These are phyloP conservation scores for Spilarctia lutea DNA, from an alignment of 2,888 invertebrate genomes.

Conservation along the genomic window DNA sequence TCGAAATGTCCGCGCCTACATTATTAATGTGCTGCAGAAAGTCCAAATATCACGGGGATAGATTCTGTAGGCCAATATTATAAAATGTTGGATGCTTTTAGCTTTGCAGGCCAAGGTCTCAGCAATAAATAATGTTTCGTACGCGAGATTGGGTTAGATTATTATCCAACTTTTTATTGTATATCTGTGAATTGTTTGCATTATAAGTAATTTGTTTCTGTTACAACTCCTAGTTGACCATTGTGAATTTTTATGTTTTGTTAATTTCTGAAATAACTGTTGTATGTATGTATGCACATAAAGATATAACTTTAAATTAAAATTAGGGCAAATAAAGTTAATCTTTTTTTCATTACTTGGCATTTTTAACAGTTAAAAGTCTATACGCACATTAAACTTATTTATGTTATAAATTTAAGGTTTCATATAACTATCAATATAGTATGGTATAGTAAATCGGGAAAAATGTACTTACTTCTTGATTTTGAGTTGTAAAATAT, in stretches of 20 bases:
- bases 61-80: constrained; percentile 17
- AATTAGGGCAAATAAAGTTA: too few species aligned
- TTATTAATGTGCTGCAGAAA: constrained; percentile 59
- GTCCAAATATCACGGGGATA: constrained; percentile 43
- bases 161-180: background rate
- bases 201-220: background rate
- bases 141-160: background rate
- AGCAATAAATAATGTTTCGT: constrained; percentile 4
- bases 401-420: too few species aligned
- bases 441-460: too few species aligned
- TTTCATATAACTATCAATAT: too few species aligned
- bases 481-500: too few species aligned
- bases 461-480: too few species aligned
- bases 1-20: constrained; percentile 45
- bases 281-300: too few species aligned
- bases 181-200: background rate
- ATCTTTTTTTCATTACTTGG: too few species aligned
- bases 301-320: too few species aligned
- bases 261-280: too few species aligned
- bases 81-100: constrained; percentile 42
- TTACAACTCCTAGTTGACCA: background rate
- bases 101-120: constrained; percentile 14
- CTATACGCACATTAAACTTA: too few species aligned
- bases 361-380: too few species aligned
- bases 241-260: background rate